phyloP scores from a whole-genome alignment of 2,797 vertebrate species.

The Epinephelus coioides region DNA sequence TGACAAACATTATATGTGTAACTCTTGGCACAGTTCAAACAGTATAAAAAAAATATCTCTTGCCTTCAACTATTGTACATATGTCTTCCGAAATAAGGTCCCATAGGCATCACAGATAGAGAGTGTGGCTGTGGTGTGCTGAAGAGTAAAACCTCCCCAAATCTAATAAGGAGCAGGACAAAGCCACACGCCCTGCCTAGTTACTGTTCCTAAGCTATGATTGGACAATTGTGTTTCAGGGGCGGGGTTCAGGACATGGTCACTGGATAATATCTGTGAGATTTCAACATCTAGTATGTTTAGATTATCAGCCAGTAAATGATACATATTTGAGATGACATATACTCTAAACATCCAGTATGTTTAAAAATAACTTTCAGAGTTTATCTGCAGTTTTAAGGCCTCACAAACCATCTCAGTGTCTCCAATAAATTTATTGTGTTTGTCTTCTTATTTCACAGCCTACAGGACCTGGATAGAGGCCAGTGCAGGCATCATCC shows the following conservation, averaged over 20 bases:
- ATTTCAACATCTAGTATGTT: not conserved
- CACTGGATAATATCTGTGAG: not conserved
- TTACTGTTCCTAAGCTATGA: not conserved
- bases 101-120: not conserved
- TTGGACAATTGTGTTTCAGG: not conserved
- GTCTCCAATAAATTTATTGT: constrained; percentile 39
- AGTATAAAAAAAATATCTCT: too few relatives aligned
- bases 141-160: constrained; percentile 10
- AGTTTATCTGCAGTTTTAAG: constrained; percentile 16
- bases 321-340: not conserved
- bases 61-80: too few relatives aligned
- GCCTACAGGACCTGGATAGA: constrained; percentile 61
- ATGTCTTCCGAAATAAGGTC: too few relatives aligned
- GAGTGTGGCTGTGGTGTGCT: not conserved
- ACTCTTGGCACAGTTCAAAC: too few relatives aligned
- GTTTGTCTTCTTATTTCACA: constrained; percentile 55
- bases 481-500: constrained; percentile 74
- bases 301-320: not conserved
- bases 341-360: not conserved
- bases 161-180: not conserved
- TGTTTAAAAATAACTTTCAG: constrained; percentile 5
- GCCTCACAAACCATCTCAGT: constrained; percentile 11
- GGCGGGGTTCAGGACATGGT: not conserved
- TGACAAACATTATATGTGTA: too few relatives aligned
- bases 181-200: not conserved